phyloP scores from a whole-genome alignment of 2,888 invertebrate genomes.

The Drosophila cyrtoloma region DNA sequence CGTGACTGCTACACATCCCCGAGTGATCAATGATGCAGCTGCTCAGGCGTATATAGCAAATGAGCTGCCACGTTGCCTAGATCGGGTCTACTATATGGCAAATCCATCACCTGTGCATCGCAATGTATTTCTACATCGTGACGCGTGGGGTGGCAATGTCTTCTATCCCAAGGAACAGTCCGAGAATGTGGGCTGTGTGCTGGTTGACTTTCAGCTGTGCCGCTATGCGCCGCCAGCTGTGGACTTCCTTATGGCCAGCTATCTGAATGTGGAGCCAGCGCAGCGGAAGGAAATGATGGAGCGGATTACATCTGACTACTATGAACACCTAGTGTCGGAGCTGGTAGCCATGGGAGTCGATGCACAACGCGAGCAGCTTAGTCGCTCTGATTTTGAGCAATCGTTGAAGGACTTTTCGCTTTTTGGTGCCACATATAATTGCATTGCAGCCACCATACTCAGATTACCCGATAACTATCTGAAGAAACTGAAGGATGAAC shows the following conservation, averaged over 20 bases:
- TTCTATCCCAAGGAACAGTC: constrained; percentile 70
- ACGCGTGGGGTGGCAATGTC: constrained; percentile 84
- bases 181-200: constrained; percentile 61
- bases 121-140: constrained; percentile 86
- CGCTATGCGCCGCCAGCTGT: constrained; percentile 83
- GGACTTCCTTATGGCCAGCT: constrained; percentile 81
- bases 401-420: constrained; percentile 82
- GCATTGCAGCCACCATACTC: constrained; percentile 77
- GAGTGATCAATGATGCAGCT: constrained; percentile 35
- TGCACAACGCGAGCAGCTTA: constrained; percentile 74
- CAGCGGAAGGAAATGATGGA: constrained; percentile 55
- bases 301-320: constrained; percentile 64
- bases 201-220: constrained; percentile 84
- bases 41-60: constrained; percentile 71
- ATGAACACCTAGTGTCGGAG: constrained; percentile 69
- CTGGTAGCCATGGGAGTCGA: constrained; percentile 75
- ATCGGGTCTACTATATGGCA: constrained; percentile 75
- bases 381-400: constrained; percentile 78
- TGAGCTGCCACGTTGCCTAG: constrained; percentile 69
- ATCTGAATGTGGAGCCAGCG: constrained; percentile 72
- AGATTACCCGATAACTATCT: constrained; percentile 83
- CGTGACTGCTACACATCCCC: constrained; percentile 65
- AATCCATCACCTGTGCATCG: constrained; percentile 82
- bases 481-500: constrained; percentile 77
- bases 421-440: constrained; percentile 84